phyloP scores from a whole-genome alignment of 2,797 vertebrate genomes.

The Graptemys geographica region DNA sequence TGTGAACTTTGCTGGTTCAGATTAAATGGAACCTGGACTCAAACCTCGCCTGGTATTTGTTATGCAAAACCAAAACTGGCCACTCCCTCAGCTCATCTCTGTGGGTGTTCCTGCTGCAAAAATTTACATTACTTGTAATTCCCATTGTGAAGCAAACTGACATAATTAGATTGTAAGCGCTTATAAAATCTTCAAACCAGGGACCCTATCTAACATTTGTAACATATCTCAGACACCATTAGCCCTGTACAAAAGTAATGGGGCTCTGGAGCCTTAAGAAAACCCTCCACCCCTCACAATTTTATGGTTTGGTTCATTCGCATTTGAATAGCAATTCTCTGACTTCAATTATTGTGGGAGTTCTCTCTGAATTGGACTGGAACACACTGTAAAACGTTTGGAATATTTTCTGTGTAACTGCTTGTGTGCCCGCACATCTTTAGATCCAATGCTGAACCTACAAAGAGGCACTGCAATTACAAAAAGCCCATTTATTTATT shows the following conservation, averaged over 20 bases:
- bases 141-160: background rate
- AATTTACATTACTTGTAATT: background rate
- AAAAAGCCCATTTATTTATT: background rate
- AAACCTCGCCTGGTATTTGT: background rate
- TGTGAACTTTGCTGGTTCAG: background rate
- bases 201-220: background rate
- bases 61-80: background rate
- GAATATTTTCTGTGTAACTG: background rate
- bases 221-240: background rate
- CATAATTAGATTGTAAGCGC: background rate
- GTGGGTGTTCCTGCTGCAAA: background rate
- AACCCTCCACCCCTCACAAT: background rate
- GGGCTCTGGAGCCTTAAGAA: background rate
- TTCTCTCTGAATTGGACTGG: background rate
- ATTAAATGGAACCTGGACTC: background rate
- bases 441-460: background rate
- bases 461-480: background rate
- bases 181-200: background rate
- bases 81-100: background rate
- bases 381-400: background rate
- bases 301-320: background rate
- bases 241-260: background rate
- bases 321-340: rapidly evolving
- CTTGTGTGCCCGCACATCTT: background rate
- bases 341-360: background rate